A percentile compares a stretch with the other conserved stretches of the same genome.
phyloP scores from a whole-genome alignment of 2,888 invertebrate species.

The Tetanocera ferruginea region DNA sequence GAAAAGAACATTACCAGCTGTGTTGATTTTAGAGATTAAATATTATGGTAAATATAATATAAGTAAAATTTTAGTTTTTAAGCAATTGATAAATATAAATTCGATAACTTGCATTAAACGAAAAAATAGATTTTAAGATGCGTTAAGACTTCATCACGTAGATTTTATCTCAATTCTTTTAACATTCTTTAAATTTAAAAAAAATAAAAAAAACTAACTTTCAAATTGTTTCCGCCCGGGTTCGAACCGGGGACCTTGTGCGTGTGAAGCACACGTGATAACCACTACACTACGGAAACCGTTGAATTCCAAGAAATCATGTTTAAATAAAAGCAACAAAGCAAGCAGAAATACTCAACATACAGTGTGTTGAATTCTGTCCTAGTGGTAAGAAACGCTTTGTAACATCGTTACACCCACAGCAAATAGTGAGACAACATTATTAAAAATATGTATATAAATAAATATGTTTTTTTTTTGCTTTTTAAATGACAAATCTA shows the following conservation, averaged over 20 bases:
- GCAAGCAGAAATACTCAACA: not conserved
- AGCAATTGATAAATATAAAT: not conserved
- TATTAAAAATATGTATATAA: too few relatives aligned
- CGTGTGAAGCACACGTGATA: constrained; percentile 66
- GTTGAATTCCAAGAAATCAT: not conserved
- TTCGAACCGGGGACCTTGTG: constrained; percentile 64
- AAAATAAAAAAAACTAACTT: not conserved
- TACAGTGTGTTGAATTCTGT: not conserved
- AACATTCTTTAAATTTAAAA: not conserved
- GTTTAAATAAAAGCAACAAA: not conserved
- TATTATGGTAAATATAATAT: too few relatives aligned
- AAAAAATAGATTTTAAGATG: too few relatives aligned
- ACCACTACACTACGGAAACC: constrained; percentile 57
- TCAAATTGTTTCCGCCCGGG: constrained; percentile 60
- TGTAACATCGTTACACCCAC: not conserved
- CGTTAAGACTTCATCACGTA: too few relatives aligned
- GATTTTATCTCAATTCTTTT: not conserved
- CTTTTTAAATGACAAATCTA: too few relatives aligned
- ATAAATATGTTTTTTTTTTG: too few relatives aligned
- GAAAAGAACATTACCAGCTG: too few relatives aligned
- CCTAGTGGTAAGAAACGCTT: not conserved
- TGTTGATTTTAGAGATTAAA: not conserved
- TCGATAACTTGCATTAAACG: too few relatives aligned
- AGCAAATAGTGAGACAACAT: too few relatives aligned
- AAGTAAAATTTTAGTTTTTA: not conserved